phyloP scores from a whole-genome alignment of 2,888 invertebrate genomes.

The Agrotis puta region DNA sequence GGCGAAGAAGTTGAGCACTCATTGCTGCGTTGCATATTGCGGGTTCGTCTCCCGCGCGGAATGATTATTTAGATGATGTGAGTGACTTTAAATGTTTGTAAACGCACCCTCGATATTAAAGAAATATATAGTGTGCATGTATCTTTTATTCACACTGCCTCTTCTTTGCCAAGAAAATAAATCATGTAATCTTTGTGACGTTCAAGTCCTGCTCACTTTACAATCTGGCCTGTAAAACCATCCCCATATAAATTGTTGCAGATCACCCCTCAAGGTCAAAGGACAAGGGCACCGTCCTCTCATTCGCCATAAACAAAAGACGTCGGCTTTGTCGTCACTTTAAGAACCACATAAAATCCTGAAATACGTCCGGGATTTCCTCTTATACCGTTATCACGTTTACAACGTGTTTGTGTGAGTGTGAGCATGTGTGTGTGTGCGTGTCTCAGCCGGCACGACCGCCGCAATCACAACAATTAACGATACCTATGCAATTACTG shows the following conservation, averaged over 20 bases:
- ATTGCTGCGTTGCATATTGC: too few relatives aligned
- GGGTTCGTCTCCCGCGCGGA: too few relatives aligned
- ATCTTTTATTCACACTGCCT: too few relatives aligned
- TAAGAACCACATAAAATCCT: constrained; percentile 42
- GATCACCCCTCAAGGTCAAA: not conserved
- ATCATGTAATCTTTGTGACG: too few relatives aligned
- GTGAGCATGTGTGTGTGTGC: constrained; percentile 13
- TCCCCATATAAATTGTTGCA: too few relatives aligned
- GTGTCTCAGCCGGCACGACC: constrained; percentile 35
- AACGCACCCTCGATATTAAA: too few relatives aligned
- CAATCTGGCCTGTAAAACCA: not conserved
- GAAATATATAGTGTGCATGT: too few relatives aligned
- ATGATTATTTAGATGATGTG: too few relatives aligned
- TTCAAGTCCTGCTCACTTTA: not conserved
- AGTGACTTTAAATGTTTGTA: too few relatives aligned
- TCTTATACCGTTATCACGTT: constrained; percentile 1
- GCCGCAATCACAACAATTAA: constrained; percentile 67
- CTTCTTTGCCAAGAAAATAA: too few relatives aligned
- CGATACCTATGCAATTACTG: constrained; percentile 65
- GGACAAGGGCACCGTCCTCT: not conserved
- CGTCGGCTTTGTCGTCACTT: constrained; percentile 26
- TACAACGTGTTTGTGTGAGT: not conserved
- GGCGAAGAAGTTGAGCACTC: too few relatives aligned
- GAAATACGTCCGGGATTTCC: constrained; percentile 16
- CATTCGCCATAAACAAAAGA: constrained; percentile 25